phyloP scores from a whole-genome alignment of 2,888 invertebrate genomes.

The Pterostichus madidus region DNA sequence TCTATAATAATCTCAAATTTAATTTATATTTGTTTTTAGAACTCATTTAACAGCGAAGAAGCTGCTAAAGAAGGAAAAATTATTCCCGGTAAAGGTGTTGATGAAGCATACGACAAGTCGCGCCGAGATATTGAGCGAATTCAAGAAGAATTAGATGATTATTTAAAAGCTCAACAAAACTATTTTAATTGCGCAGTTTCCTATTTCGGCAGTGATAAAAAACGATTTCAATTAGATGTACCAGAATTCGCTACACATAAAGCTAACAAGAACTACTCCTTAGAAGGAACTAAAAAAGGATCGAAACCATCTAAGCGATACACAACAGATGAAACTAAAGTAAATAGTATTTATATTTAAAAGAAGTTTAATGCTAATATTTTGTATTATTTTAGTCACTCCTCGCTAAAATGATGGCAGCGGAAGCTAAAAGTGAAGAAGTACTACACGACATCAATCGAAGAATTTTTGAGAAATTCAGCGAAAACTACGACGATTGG shows the following conservation, averaged over 20 bases:
- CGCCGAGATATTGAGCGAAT: constrained; percentile 83
- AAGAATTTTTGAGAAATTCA: constrained; percentile 91
- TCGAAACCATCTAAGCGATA: constrained; percentile 86
- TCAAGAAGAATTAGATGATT: constrained; percentile 84
- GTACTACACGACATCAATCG: constrained; percentile 90
- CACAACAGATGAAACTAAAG: constrained; percentile 88
- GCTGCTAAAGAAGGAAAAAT: constrained; percentile 94
- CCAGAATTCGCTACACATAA: constrained; percentile 86
- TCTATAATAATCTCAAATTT: background rate
- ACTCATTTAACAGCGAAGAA: constrained; percentile 91
- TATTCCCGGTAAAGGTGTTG: constrained; percentile 90
- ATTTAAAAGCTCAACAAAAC: constrained; percentile 87
- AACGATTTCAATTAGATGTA: constrained; percentile 95
- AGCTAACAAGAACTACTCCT: constrained; percentile 86
- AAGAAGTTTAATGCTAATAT: too few species aligned
- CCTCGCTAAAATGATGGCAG: constrained; percentile 86
- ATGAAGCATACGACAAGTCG: constrained; percentile 90
- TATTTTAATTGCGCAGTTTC: constrained; percentile 87
- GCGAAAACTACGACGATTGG: constrained; percentile 87
- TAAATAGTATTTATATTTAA: too few species aligned
- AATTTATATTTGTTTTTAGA: constrained; percentile 77
- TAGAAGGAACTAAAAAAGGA: constrained; percentile 93
- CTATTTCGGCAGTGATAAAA: constrained; percentile 93
- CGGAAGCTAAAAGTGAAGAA: constrained; percentile 88
- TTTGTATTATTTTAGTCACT: constrained; percentile 80